These are phyloP conservation scores for Epinephelus coioides DNA, from an alignment of 2,797 vertebrate genomes.

Conservation along the genomic window DNA sequence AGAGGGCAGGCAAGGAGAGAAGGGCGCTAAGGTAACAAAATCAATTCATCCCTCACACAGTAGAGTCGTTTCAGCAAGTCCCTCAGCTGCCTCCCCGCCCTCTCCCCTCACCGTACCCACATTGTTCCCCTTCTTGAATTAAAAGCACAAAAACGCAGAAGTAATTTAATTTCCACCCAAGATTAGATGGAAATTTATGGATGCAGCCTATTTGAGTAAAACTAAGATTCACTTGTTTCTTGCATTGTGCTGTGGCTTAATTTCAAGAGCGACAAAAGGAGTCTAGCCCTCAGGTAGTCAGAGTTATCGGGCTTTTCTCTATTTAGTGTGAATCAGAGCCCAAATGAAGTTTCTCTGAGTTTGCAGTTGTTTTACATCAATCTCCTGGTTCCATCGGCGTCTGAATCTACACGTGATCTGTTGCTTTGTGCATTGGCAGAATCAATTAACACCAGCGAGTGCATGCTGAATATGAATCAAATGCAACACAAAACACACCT, in stretches of 20 bases:
- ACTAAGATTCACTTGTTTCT: constrained; percentile 36
- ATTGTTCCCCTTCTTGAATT: constrained; percentile 44
- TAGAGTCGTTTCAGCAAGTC: constrained; percentile 54
- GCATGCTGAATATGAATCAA: background rate
- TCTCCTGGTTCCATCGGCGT: constrained; percentile 15
- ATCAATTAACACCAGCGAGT: constrained; percentile 16
- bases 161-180: constrained; percentile 46
- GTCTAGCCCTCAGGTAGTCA: constrained; percentile 20
- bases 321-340: constrained; percentile 9
- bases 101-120: background rate
- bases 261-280: constrained; percentile 38
- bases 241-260: constrained; percentile 46
- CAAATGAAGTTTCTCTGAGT: constrained; percentile 11
- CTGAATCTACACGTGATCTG: constrained; percentile 11
- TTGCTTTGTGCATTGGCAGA: constrained; percentile 11
- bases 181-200: constrained; percentile 68
- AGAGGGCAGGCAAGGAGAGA: constrained; percentile 98
- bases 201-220: constrained; percentile 44
- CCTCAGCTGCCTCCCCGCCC: background rate
- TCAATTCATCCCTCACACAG: constrained; percentile 56
- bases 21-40: constrained; percentile 95
- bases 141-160: constrained; percentile 45
- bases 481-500: background rate
- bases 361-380: constrained; percentile 35
- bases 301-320: constrained; percentile 14